These are phyloP conservation scores for Valencia hispanica DNA, from an alignment of 2,797 vertebrate species.

Conservation along the genomic window DNA sequence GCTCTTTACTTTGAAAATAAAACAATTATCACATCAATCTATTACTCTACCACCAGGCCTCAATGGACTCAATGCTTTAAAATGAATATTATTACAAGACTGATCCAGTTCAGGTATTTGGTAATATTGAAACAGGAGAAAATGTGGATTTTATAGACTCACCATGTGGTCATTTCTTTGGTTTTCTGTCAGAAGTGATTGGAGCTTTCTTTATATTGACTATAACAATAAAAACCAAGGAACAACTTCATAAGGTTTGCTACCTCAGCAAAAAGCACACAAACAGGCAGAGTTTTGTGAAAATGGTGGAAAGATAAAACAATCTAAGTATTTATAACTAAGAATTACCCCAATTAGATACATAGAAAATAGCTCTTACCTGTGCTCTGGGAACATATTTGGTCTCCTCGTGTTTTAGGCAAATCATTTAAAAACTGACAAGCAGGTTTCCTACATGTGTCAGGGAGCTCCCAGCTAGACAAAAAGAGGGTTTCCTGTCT, in stretches of 20 bases:
- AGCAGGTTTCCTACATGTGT: not conserved
- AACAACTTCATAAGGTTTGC: slow-evolving; percentile 6
- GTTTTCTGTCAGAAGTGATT: slow-evolving; percentile 37
- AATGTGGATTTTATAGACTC: slow-evolving; percentile 23
- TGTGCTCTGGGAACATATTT: slow-evolving; percentile 14
- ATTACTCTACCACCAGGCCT: not conserved
- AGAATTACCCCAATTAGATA: not conserved
- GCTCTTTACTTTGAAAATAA: not conserved
- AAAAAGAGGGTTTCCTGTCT: slow-evolving; percentile 6
- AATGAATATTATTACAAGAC: not conserved
- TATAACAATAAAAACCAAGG: slow-evolving; percentile 15
- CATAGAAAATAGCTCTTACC: slow-evolving; percentile 40
- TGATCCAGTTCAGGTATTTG: not conserved
- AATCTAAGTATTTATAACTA: not conserved
- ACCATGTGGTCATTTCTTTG: slow-evolving; percentile 68
- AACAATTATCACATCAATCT: not conserved
- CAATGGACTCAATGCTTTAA: too few relatives aligned
- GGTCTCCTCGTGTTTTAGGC: slow-evolving; percentile 15
- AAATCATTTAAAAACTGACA: not conserved
- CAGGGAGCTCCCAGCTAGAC: slow-evolving; percentile 4
- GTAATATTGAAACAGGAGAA: not conserved
- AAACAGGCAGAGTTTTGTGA: not conserved
- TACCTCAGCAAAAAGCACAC: not conserved
- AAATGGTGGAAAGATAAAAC: not conserved
- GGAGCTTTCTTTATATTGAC: slow-evolving; percentile 34